These are phyloP conservation scores for Montipora sp. DNA, from an alignment of 64 coral and sea anemone species.

Conservation along the genomic window DNA sequence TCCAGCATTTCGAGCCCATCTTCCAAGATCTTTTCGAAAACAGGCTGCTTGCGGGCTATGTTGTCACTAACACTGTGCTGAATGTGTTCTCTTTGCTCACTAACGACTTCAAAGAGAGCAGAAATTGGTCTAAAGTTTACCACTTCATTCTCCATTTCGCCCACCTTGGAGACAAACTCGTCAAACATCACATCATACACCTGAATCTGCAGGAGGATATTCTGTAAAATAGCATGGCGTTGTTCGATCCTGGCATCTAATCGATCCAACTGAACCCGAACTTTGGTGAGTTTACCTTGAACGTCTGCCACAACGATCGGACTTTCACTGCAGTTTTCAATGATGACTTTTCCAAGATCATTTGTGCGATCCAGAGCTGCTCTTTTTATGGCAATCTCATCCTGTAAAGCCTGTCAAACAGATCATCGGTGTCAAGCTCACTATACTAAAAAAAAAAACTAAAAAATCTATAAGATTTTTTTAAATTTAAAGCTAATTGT, in stretches of 20 bases:
- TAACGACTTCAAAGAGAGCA: constrained; percentile 77
- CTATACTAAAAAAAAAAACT: too few species aligned
- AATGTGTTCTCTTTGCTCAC: constrained; percentile 80
- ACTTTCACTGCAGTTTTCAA: constrained; percentile 69
- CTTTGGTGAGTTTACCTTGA: constrained; percentile 85
- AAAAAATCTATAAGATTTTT: too few species aligned
- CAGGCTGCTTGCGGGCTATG: constrained; percentile 77
- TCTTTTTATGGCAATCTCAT: constrained; percentile 74
- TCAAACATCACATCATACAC: constrained; percentile 70
- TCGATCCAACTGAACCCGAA: constrained; percentile 83
- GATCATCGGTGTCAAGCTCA: background rate
- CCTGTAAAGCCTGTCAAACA: constrained; percentile 75
- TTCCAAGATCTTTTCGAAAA: constrained; percentile 92
- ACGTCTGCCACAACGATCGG: constrained; percentile 89
- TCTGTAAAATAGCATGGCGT: constrained; percentile 73
- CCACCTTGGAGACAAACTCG: constrained; percentile 57
- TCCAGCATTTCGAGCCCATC: constrained; percentile 81
- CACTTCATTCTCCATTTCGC: constrained; percentile 69
- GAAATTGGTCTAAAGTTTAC: constrained; percentile 84
- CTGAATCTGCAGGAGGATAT: constrained; percentile 78
- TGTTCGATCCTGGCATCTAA: constrained; percentile 79
- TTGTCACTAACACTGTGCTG: constrained; percentile 59
- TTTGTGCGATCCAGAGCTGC: constrained; percentile 72
- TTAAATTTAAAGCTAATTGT: too few species aligned
- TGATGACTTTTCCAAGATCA: constrained; percentile 78